phyloP scores from a whole-genome alignment of 2,113 vertebrate species.

The Collichthys lucidus region DNA sequence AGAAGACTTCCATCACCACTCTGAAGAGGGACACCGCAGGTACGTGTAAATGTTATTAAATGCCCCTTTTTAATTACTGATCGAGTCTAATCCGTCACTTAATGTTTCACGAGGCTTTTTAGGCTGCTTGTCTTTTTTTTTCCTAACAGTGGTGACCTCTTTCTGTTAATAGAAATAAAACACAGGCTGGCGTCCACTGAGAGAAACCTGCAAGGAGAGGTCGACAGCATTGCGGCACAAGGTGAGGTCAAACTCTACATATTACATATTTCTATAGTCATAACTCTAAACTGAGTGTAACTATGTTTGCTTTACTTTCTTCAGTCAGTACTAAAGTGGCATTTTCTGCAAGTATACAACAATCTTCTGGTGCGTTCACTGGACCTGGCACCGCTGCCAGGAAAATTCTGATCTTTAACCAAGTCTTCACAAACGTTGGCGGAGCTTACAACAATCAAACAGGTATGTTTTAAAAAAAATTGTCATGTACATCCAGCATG shows the following conservation, averaged over 20 bases:
- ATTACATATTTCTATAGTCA: background rate
- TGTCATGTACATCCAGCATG: too few relatives aligned
- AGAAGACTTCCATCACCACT: background rate
- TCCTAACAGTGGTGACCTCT: background rate
- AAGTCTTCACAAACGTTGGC: constrained; percentile 10
- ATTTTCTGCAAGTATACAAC: background rate
- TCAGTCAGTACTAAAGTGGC: constrained; percentile 17
- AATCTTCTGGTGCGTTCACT: background rate
- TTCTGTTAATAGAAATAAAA: background rate
- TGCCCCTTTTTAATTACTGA: background rate
- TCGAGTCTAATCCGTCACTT: background rate
- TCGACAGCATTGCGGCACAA: background rate
- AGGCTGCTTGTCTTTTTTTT: background rate
- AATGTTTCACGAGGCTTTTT: background rate
- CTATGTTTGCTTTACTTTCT: background rate
- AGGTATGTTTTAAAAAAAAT: background rate
- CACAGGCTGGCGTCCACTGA: background rate
- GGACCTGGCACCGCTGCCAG: background rate
- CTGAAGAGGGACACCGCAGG: background rate
- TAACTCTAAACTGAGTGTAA: background rate
- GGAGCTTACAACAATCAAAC: background rate
- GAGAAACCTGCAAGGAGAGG: background rate
- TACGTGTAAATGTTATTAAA: background rate
- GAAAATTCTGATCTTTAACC: background rate
- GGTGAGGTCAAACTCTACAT: background rate